These are phyloP conservation scores for Dicerorhinus sumatrensis DNA, from an alignment of 2,113 vertebrate genomes.

Conservation along the genomic window DNA sequence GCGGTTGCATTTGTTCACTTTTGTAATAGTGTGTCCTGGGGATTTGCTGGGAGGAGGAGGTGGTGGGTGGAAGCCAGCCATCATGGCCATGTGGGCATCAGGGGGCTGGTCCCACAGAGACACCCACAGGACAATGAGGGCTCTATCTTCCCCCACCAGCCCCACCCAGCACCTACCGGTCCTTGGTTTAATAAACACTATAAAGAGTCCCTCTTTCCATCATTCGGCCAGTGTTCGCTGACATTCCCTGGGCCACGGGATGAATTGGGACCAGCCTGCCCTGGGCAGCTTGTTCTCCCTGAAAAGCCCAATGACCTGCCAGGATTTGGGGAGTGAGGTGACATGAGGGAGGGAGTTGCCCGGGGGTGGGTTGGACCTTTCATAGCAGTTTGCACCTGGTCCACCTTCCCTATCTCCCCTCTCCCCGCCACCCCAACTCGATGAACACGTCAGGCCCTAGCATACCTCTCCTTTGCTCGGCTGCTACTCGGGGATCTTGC, in stretches of 20 bases:
- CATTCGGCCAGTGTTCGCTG: neutral
- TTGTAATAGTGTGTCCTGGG: constrained; percentile 58
- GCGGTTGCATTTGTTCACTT: constrained; percentile 65
- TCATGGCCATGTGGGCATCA: neutral
- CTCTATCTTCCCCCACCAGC: neutral
- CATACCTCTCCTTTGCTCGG: neutral
- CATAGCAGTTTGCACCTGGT: fast-evolving
- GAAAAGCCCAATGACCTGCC: neutral
- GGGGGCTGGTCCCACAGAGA: constrained; percentile 30
- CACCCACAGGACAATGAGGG: neutral
- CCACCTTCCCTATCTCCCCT: neutral
- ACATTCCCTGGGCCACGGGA: neutral
- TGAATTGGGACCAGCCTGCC: neutral
- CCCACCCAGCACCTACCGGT: neutral
- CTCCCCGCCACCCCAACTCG: neutral
- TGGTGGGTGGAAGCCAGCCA: neutral
- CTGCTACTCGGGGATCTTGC: neutral
- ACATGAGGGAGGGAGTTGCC: neutral
- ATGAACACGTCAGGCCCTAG: neutral
- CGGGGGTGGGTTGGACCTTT: neutral
- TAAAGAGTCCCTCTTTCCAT: constrained; percentile 13
- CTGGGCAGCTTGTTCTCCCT: neutral
- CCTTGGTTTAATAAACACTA: constrained; percentile 67
- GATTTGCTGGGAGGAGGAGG: neutral
- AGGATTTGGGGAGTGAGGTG: neutral